phyloP scores from a whole-genome alignment of 2,797 vertebrate species.

The Hemitrygon akajei region DNA sequence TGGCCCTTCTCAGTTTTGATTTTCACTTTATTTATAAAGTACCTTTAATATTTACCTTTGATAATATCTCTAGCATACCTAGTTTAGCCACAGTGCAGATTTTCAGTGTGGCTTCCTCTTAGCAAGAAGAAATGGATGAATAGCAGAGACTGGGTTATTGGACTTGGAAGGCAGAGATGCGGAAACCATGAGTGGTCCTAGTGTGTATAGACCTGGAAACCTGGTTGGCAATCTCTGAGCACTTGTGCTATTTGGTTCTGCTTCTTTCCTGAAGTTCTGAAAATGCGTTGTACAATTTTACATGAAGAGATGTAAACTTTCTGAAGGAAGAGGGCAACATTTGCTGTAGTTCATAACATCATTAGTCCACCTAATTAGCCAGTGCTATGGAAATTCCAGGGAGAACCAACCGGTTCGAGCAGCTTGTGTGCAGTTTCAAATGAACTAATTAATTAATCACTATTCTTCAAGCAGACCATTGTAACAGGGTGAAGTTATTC shows the following conservation, averaged over 20 bases:
- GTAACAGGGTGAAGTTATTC: neutral
- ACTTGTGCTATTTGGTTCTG: too few relatives aligned
- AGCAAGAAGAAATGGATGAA: neutral
- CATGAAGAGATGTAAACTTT: neutral
- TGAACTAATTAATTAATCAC: neutral
- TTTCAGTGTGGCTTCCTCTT: neutral
- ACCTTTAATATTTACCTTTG: neutral
- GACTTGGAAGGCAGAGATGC: neutral
- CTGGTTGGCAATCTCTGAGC: too few relatives aligned
- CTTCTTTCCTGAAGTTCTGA: neutral
- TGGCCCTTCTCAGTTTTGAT: neutral
- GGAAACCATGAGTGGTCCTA: neutral
- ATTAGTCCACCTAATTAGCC: neutral
- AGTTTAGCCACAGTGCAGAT: neutral
- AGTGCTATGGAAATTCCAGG: neutral
- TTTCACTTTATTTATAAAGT: neutral
- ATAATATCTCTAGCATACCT: neutral
- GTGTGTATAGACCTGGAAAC: neutral
- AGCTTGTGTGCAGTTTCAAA: neutral
- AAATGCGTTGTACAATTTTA: neutral
- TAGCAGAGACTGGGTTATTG: neutral
- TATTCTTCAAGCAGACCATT: neutral
- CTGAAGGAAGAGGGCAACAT: neutral
- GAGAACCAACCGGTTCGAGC: neutral
- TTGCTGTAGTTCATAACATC: neutral